Percentiles rank a stretch among this genome's conserved stretches.
These are phyloP conservation scores for Koerneria pararmatus DNA, from an alignment of 2,888 invertebrate genomes.

Conservation along the genomic window DNA sequence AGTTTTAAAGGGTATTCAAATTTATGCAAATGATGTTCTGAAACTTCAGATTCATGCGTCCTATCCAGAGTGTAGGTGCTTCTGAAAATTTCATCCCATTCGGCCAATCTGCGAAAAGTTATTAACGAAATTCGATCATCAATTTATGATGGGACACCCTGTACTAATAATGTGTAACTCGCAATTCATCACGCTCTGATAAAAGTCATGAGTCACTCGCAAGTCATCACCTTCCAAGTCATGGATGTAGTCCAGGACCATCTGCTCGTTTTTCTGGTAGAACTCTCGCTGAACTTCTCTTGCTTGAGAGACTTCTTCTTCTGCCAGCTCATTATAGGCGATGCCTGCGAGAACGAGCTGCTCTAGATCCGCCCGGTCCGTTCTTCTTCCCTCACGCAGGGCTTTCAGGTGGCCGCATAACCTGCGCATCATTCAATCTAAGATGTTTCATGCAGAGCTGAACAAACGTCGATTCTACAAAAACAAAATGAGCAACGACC, in stretches of 20 bases:
- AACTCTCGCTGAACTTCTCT: slow-evolving; percentile 39
- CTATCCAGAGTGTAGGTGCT: no score
- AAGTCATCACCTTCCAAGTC: slow-evolving; percentile 15
- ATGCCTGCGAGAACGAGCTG: slow-evolving; percentile 39
- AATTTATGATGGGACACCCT: no score
- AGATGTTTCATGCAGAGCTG: background rate
- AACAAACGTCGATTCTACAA: background rate
- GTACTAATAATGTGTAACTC: no score
- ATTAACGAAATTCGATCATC: no score
- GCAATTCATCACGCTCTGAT: background rate
- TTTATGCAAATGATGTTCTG: no score
- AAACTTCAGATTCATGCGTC: no score
- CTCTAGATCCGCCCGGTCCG: slow-evolving; percentile 32
- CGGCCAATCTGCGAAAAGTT: no score
- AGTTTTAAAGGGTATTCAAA: no score
- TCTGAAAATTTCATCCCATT: no score
- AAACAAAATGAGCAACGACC: no score
- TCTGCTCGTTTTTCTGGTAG: slow-evolving; percentile 27
- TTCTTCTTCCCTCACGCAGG: slow-evolving; percentile 27
- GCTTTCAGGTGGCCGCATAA: slow-evolving; percentile 30
- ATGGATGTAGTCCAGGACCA: slow-evolving; percentile 27
- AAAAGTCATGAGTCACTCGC: background rate
- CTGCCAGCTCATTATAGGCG: slow-evolving; percentile 37
- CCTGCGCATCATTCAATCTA: no score
- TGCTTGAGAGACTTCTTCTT: slow-evolving; percentile 47